Evolutionary conservation across 2,113 vertebrate species (phyloP), one percentile per base, ranked within the genome.

Genomic region (Ochotona curzoniae): DNA sequence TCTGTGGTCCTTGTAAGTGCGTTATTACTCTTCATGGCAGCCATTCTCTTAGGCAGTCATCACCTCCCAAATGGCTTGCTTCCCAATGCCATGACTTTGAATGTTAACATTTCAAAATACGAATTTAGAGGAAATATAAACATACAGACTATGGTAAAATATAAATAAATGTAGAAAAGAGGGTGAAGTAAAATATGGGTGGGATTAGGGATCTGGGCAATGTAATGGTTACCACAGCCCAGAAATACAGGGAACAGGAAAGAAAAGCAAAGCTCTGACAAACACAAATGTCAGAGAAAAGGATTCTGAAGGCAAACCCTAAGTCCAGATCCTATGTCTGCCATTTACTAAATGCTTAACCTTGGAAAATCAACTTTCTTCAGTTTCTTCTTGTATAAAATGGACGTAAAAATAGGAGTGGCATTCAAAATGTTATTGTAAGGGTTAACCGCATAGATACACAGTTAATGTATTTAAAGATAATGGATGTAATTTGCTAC

Each of bases 171-270:
- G 7, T 14, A 21, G 18, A 20, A 20, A 32, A 47, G 7, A 15
- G 10, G 17, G 54, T 57, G 54, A 17, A 57, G 8, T 57, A 57
- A 17, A 13, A 13, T 7, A 17, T 57, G 54, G 4, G 38, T 3
- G 4, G 9, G 1, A 1, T 57, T 17, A 15, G 2, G 7, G 2
- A 49, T 44, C 83, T 21, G 44, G 17, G 11, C 14, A 23, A 3
- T 49, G 20, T 32, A 28, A 2, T 6, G 2, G 13, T 15, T 11
- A 13, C n/a, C 20, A 35, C 49, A 14, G 47, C 11, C 8, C 35
- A 5, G 30, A 25, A 60, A 1, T 21, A 25, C 0, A 67, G 30
- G 81, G 30, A 63, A 11, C 25, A 0, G 0, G 5, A 35, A 1
- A 67, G 2, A 12, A 35, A 17, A 78, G 28, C 10, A n/a, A 44